These are phyloP conservation scores for Reinhardtius hippoglossoides DNA, from an alignment of 2,113 vertebrate species.

Conservation along the genomic window DNA sequence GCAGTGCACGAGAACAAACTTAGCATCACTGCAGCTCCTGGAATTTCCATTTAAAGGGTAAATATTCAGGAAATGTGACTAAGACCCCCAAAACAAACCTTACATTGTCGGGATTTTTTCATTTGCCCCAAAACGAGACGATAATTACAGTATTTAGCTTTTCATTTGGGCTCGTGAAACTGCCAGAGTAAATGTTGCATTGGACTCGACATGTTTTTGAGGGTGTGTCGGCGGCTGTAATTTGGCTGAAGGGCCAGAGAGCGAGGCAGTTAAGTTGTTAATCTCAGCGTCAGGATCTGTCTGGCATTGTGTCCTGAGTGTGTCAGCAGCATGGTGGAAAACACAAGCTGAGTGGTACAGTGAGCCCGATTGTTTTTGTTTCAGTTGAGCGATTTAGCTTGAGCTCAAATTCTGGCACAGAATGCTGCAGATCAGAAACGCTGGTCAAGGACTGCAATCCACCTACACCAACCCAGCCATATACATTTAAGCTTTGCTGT, in stretches of 20 bases:
- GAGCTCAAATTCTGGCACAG: slow-evolving; percentile 17
- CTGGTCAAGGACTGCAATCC: slow-evolving; percentile 25
- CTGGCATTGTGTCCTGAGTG: slow-evolving; percentile 55
- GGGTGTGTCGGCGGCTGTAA: slow-evolving; percentile 50
- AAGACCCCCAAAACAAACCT: slow-evolving; percentile 51
- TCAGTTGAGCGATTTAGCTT: slow-evolving; percentile 29
- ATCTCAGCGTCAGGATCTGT: slow-evolving; percentile 72
- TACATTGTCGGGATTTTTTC: slow-evolving; percentile 32
- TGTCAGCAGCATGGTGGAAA: slow-evolving; percentile 56
- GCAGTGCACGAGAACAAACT: slow-evolving; percentile 14
- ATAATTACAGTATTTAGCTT: slow-evolving; percentile 64
- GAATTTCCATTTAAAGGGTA: slow-evolving; percentile 40
- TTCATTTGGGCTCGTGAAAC: slow-evolving; percentile 26
- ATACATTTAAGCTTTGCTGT: neutral
- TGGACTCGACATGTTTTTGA: slow-evolving; percentile 54
- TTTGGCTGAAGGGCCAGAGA: slow-evolving; percentile 38
- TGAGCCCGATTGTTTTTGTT: slow-evolving; percentile 56
- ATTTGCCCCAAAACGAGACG: slow-evolving; percentile 51
- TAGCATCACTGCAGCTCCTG: slow-evolving; percentile 21
- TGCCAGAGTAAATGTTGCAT: slow-evolving; percentile 68
- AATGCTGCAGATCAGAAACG: slow-evolving; percentile 33
- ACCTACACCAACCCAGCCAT: slow-evolving; percentile 15
- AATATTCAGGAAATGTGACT: slow-evolving; percentile 55
- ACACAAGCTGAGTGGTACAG: slow-evolving; percentile 48
- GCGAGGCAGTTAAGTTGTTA: slow-evolving; percentile 65